phyloP scores from a whole-genome alignment of 1,140 invertebrate genomes.

The Zaprionus capensis region DNA sequence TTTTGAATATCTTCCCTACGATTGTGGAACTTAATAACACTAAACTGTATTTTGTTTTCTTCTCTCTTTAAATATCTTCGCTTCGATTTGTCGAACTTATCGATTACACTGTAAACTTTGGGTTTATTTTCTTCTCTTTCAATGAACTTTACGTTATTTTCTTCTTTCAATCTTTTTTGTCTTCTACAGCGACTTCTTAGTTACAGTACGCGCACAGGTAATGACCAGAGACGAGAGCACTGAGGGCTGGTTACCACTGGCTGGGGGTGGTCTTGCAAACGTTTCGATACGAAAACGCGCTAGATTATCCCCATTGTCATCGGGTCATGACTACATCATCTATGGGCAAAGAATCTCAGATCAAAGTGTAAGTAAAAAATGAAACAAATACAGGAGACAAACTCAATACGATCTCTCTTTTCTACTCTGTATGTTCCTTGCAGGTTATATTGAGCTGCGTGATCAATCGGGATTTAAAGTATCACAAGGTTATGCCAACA shows the following conservation, averaged over 20 bases:
- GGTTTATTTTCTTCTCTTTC: not conserved
- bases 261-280: conserved; percentile 96
- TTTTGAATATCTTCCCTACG: too few species aligned
- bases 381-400: not conserved
- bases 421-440: not conserved
- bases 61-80: not conserved
- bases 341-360: conserved; percentile 96
- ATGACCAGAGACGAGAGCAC: conserved; percentile 99
- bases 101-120: too few species aligned
- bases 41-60: not conserved
- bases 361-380: conserved; percentile 89
- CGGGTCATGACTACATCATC: conserved; percentile 93
- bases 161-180: conserved; percentile 31
- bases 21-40: too few species aligned
- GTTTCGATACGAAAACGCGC: conserved; percentile 92
- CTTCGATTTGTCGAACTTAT: too few species aligned
- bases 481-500: conserved; percentile 98
- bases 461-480: conserved; percentile 97
- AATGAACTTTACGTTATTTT: not conserved
- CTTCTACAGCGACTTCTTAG: conserved; percentile 94
- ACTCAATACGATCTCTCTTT: not conserved
- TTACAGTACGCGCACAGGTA: conserved; percentile 98
- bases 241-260: conserved; percentile 97
- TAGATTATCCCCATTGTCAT: conserved; percentile 84
- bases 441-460: conserved; percentile 97